Evolutionary conservation across 2,888 invertebrate species (phyloP).

Genomic region (Alloscopus bannaensis): DNA sequence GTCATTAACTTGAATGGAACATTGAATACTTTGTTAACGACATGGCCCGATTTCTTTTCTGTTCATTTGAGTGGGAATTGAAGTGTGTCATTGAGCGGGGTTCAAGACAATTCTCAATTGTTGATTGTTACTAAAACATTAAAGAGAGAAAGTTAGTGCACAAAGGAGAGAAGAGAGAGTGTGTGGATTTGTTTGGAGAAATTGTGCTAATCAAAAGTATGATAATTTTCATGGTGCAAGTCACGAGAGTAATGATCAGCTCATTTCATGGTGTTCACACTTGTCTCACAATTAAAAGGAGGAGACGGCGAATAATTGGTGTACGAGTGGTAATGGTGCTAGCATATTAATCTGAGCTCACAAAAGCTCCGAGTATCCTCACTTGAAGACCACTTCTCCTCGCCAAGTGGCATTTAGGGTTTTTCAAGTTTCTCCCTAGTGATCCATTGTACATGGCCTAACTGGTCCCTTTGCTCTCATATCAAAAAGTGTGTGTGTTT

Average conservation of each 20-base stretch:
- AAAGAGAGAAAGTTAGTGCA: no score
- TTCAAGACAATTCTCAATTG: no score
- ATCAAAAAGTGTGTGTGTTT: constrained; percentile 25
- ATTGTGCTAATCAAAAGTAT: no score
- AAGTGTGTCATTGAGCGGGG: no score
- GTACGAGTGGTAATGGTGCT: background rate
- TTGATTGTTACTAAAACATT: no score
- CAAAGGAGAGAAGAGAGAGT: no score
- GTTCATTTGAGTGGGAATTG: no score
- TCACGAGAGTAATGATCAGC: no score
- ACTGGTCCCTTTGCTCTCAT: constrained; percentile 61
- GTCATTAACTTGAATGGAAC: constrained; percentile 8
- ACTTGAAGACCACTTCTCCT: constrained; percentile 8
- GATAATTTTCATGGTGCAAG: no score
- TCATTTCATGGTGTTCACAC: no score
- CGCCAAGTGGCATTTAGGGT: constrained; percentile 49
- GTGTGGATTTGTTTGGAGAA: no score
- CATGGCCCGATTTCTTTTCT: background rate
- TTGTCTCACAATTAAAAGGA: constrained; percentile 8
- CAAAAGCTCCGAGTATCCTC: background rate
- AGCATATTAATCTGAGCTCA: no score
- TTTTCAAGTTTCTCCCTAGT: constrained; percentile 56
- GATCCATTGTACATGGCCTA: constrained; percentile 63
- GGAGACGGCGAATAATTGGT: constrained; percentile 6
- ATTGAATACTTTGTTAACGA: background rate